These are phyloP conservation scores for Bombylius discolor DNA, from an alignment of 2,888 invertebrate species.

Conservation along the genomic window DNA sequence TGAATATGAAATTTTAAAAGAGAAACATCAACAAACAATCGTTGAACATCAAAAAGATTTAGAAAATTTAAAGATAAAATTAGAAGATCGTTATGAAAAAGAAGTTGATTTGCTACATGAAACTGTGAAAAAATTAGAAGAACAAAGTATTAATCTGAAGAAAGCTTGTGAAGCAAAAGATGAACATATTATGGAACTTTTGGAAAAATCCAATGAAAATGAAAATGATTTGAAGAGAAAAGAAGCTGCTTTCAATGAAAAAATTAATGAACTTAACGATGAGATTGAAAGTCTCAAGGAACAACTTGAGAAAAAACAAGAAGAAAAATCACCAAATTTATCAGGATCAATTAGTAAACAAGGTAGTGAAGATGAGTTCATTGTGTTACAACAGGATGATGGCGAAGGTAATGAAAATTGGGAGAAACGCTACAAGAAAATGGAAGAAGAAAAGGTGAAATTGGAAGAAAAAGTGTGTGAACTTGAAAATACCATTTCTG, in stretches of 20 bases:
- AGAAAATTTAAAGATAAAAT: slow-evolving; percentile 16
- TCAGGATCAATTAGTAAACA: slow-evolving; percentile 18
- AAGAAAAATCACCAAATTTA: background rate
- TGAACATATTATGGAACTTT: background rate
- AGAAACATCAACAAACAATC: slow-evolving; percentile 16
- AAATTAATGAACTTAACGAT: background rate
- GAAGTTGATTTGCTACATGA: background rate
- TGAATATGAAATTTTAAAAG: slow-evolving; percentile 23
- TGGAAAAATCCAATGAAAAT: background rate
- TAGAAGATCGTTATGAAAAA: background rate
- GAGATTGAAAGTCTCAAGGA: background rate
- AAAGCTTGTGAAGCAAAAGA: background rate
- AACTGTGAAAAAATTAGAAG: background rate
- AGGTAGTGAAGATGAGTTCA: slow-evolving; percentile 27
- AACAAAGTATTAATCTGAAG: background rate
- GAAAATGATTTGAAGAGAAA: background rate
- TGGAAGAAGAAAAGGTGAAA: background rate
- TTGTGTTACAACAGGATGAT: slow-evolving; percentile 26
- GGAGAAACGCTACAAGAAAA: background rate
- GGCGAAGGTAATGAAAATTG: background rate
- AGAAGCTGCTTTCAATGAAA: background rate
- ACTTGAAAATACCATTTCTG: background rate
- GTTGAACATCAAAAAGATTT: slow-evolving; percentile 22
- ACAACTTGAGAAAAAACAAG: background rate
- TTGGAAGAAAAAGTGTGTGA: background rate